Conservation (phyloP, 2,888 invertebrate species). For the Morpho achilles region DNA sequence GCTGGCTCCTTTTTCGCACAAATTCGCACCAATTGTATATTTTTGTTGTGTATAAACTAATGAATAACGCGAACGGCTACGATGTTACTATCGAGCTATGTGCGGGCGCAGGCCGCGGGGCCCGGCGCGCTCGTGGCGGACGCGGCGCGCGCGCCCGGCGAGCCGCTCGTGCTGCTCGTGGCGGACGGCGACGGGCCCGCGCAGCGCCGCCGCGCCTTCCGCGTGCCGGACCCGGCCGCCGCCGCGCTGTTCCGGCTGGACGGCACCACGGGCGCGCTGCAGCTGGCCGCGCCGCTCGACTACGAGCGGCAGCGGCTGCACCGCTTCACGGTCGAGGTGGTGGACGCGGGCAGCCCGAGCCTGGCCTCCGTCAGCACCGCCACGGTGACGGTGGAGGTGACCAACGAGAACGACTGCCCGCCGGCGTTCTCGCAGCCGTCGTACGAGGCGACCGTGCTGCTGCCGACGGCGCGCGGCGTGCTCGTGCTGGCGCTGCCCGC, state of each 20-base stretch:
- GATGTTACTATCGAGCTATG: not conserved
- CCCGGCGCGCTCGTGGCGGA: constrained; percentile 32
- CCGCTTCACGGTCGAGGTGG: constrained; percentile 89
- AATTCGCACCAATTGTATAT: too few relatives aligned
- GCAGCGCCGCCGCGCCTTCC: constrained; percentile 91
- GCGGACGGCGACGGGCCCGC: constrained; percentile 91
- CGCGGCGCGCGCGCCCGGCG: constrained; percentile 84
- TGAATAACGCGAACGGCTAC: too few relatives aligned
- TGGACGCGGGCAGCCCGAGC: constrained; percentile 90
- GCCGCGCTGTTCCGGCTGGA: constrained; percentile 91
- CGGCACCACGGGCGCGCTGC: constrained; percentile 92
- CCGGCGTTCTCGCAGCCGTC: constrained; percentile 85
- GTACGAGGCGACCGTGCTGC: constrained; percentile 87
- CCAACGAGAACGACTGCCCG: constrained; percentile 94
- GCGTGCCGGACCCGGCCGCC: constrained; percentile 89
- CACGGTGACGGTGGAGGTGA: constrained; percentile 86
- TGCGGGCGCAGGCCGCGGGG: constrained; percentile 17
- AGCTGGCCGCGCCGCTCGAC: constrained; percentile 87
- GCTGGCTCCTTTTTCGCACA: too few relatives aligned
- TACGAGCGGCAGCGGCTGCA: constrained; percentile 85
- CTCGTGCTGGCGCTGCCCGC: constrained; percentile 85
- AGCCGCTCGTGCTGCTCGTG: constrained; percentile 91
- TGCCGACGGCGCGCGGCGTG: constrained; percentile 91
- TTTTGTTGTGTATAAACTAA: too few relatives aligned
- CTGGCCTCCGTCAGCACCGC: constrained; percentile 89